phyloP scores from a whole-genome alignment of 2,113 vertebrate species.

The Catharus fuscescens region DNA sequence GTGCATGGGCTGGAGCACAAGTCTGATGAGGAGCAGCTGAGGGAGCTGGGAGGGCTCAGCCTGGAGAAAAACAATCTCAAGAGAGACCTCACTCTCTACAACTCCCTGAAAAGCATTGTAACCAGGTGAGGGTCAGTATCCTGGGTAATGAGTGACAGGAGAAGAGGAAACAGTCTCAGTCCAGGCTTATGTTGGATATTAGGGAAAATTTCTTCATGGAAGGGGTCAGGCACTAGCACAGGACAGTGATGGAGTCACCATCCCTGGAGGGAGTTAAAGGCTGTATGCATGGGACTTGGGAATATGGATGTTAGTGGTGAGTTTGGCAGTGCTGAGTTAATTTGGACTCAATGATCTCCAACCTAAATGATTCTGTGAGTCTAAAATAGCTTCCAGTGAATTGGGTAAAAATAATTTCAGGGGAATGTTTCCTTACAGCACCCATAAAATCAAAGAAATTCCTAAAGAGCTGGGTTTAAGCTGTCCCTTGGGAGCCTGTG shows the following conservation, averaged over 20 bases:
- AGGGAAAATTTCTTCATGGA: not conserved
- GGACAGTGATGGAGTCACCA: not conserved
- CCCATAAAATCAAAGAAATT: not conserved
- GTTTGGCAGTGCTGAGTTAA: no score
- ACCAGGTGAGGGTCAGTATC: not conserved
- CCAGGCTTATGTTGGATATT: not conserved
- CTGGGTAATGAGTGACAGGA: no score
- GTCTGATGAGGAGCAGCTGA: accelerated
- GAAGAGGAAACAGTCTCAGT: not conserved
- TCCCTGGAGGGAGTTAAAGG: not conserved
- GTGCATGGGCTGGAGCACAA: not conserved
- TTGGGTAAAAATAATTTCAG: not conserved
- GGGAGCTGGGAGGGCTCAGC: not conserved
- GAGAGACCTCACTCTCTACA: not conserved
- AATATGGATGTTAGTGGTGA: not conserved
- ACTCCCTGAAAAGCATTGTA: not conserved
- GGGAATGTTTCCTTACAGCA: not conserved
- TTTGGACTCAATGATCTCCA: no score
- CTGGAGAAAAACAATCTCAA: not conserved
- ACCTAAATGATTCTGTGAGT: not conserved
- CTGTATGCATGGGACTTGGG: accelerated
- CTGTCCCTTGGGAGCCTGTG: not conserved
- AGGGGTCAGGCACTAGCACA: not conserved
- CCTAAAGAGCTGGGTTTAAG: not conserved
- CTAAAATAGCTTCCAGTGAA: not conserved